A percentile compares a stretch with the other conserved stretches of the same genome.
These are phyloP conservation scores for Callosobruchus maculatus DNA, from an alignment of 2,888 invertebrate genomes.

Conservation along the genomic window DNA sequence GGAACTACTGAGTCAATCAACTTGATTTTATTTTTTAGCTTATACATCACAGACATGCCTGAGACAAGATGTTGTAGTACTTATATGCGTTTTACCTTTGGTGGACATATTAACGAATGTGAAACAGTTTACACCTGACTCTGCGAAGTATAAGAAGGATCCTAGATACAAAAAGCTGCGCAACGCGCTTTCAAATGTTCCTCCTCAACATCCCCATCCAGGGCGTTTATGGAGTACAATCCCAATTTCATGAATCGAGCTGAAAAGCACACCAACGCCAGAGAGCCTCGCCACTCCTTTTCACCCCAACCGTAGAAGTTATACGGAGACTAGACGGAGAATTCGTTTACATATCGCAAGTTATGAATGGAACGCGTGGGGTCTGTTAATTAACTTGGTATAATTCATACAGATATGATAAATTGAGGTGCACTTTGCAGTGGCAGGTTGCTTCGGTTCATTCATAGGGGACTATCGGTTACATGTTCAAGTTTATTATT, in stretches of 20 bases:
- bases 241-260: conserved; percentile 8
- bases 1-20: no score
- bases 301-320: background rate
- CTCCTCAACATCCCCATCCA: background rate
- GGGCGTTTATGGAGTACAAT: background rate
- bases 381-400: background rate
- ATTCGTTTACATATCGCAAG: background rate
- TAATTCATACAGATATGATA: background rate
- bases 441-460: background rate
- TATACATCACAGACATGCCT: no score
- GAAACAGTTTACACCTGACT: no score
- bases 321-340: background rate
- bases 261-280: background rate
- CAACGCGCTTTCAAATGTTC: background rate
- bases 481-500: no score
- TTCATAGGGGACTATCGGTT: background rate
- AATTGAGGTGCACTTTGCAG: background rate
- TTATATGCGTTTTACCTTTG: no score
- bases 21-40: no score
- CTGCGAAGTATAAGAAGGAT: no score
- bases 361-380: background rate
- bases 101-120: no score
- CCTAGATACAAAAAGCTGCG: no score
- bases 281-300: background rate
- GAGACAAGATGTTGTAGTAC: no score